phyloP scores from a whole-genome alignment of 2,888 invertebrate species.

The Pterobdella sp. region DNA sequence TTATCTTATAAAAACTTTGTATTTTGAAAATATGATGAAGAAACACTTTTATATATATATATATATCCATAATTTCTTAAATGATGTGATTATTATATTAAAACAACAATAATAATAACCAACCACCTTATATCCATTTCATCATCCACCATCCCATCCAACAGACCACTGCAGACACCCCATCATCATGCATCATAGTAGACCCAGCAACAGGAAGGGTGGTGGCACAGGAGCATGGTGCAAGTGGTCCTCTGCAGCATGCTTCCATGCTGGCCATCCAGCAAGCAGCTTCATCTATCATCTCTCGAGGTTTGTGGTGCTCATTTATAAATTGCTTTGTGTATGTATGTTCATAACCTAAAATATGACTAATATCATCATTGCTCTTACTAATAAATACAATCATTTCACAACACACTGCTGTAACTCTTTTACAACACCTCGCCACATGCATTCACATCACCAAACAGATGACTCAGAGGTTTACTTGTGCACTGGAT shows the following conservation, averaged over 20 bases:
- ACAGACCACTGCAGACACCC: not conserved
- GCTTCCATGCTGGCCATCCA: constrained; percentile 77
- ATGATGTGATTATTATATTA: not conserved
- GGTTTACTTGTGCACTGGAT: constrained; percentile 59
- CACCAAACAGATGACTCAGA: constrained; percentile 32
- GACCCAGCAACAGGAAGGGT: constrained; percentile 62
- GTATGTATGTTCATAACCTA: no score
- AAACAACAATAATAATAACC: not conserved
- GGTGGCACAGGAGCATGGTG: constrained; percentile 60
- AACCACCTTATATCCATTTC: constrained; percentile 9
- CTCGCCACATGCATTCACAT: no score
- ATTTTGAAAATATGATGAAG: no score
- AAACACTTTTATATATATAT: no score
- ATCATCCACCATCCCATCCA: constrained; percentile 18
- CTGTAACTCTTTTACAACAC: no score
- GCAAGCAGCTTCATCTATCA: constrained; percentile 60
- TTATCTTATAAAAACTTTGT: no score
- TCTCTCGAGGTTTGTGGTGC: no score
- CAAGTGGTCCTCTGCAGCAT: constrained; percentile 64
- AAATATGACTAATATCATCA: no score
- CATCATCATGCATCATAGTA: constrained; percentile 14
- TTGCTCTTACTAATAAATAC: no score
- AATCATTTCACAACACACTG: no score
- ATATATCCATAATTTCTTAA: not conserved
- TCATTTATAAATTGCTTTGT: not conserved